Evolutionary conservation across 2,113 vertebrate genomes (phyloP).

Genomic region (Lethenteron camtschaticum): DNA sequence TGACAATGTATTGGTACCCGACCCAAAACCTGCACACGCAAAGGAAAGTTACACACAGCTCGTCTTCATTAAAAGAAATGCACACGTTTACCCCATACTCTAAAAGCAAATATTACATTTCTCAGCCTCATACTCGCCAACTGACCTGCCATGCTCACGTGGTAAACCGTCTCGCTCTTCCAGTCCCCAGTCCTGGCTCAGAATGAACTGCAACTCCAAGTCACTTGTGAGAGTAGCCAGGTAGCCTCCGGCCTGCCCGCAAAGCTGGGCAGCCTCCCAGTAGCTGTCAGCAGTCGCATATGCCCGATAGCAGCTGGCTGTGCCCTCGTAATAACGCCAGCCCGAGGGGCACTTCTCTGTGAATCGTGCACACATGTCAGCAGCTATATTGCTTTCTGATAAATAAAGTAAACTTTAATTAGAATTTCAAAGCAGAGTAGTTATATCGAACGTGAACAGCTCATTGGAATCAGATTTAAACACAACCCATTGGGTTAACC

Average conservation of each 20-base stretch:
- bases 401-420: slow-evolving; percentile 6
- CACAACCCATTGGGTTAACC: slow-evolving; percentile 10
- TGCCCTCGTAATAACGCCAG: slow-evolving; percentile 94
- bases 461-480: slow-evolving; percentile 15
- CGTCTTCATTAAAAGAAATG: too few relatives aligned
- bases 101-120: too few relatives aligned
- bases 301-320: slow-evolving; percentile 85
- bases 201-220: slow-evolving; percentile 76
- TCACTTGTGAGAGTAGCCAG: slow-evolving; percentile 77
- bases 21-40: slow-evolving; percentile 57
- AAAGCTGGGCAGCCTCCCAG: slow-evolving; percentile 86
- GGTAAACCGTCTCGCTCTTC: slow-evolving; percentile 52
- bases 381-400: neutral
- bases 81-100: too few relatives aligned
- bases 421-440: neutral
- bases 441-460: neutral
- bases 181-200: slow-evolving; percentile 77
- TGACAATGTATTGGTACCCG: slow-evolving; percentile 86
- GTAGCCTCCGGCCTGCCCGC: slow-evolving; percentile 71
- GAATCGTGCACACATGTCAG: slow-evolving; percentile 14
- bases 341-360: slow-evolving; percentile 87
- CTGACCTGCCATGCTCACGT: slow-evolving; percentile 71
- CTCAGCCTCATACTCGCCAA: neutral
- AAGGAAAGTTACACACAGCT: neutral
- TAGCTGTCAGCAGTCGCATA: slow-evolving; percentile 77